Conservation (phyloP, 2,113 vertebrate genomes). For the Delphinus delphis region DNA sequence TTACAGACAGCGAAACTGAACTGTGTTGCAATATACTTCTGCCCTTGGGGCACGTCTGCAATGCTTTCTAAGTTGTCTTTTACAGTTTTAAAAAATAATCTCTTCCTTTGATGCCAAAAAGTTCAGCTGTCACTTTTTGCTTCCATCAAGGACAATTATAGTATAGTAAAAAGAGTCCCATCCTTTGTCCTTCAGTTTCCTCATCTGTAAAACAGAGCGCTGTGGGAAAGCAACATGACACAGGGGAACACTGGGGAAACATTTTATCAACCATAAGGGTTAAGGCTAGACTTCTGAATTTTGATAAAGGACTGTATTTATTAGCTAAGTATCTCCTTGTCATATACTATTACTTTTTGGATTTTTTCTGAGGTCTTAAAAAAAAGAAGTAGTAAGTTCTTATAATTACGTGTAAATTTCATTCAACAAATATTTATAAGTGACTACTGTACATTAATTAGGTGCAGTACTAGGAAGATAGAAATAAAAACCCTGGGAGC, state of each 20-base stretch:
- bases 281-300: background rate
- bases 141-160: background rate
- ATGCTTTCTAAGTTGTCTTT: background rate
- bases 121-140: background rate
- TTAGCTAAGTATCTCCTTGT: background rate
- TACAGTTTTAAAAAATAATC: background rate
- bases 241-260: background rate
- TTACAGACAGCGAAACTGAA: background rate
- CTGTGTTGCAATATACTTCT: background rate
- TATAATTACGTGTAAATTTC: background rate
- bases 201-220: background rate
- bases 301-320: background rate
- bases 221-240: background rate
- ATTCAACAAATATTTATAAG: background rate
- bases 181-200: background rate
- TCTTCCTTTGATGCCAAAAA: background rate
- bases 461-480: background rate
- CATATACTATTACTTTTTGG: background rate
- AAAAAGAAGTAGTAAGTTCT: background rate
- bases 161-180: background rate
- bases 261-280: background rate
- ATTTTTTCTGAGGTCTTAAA: background rate
- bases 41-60: background rate
- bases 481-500: background rate
- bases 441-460: background rate